phyloP scores from a whole-genome alignment of 2,113 vertebrate genomes.

The Dicrurus megarhynchus region DNA sequence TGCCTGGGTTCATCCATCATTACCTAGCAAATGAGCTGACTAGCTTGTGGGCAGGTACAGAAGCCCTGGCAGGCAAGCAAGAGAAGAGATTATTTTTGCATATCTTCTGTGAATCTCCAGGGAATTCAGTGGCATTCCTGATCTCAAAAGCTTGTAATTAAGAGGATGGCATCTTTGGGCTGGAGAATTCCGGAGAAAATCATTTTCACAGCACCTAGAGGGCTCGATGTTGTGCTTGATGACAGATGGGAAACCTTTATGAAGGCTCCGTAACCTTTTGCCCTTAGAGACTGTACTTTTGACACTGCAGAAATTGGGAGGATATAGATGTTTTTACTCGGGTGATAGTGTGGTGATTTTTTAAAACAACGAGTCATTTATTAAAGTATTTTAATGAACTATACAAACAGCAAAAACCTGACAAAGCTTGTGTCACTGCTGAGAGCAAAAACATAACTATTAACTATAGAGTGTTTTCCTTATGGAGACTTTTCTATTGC shows the following conservation, averaged over 20 bases:
- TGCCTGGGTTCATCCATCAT: not conserved
- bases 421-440: conserved; percentile 53
- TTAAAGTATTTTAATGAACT: conserved; percentile 60
- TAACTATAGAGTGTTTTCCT: not conserved
- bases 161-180: conserved; percentile 61
- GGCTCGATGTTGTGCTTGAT: conserved; percentile 34
- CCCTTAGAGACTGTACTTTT: conserved; percentile 58
- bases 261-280: conserved; percentile 43
- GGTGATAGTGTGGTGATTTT: conserved; percentile 45
- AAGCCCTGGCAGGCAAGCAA: conserved; percentile 48
- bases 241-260: conserved; percentile 59
- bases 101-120: conserved; percentile 41
- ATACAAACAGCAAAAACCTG: conserved; percentile 36
- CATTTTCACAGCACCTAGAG: conserved; percentile 55
- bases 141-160: conserved; percentile 70
- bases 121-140: conserved; percentile 54
- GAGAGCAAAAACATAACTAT: conserved; percentile 50
- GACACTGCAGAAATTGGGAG: conserved; percentile 20
- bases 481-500: not conserved
- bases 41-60: conserved; percentile 56
- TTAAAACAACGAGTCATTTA: conserved; percentile 14
- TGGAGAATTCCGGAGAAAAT: conserved; percentile 49
- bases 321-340: conserved; percentile 60
- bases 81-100: conserved; percentile 58
- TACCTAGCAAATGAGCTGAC: conserved; percentile 38